Percentiles rank a stretch among this genome's conserved stretches.
Conservation (phyloP, 2,888 invertebrate genomes). For the Gortyna flavago region DNA sequence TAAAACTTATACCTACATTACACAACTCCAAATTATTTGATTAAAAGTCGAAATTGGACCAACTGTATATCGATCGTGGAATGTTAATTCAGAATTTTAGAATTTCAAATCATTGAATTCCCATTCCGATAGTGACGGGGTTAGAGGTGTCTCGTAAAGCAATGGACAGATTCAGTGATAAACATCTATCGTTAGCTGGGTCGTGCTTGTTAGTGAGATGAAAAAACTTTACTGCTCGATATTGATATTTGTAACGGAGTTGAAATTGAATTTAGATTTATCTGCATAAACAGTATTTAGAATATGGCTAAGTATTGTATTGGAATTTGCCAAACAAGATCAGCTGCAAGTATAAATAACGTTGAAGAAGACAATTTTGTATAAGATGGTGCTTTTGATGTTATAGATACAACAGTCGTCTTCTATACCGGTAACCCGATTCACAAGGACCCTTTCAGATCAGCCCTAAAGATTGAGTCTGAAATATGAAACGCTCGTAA, state of each 20-base stretch:
- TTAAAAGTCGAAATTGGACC: slow-evolving; percentile 58
- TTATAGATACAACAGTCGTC: background rate
- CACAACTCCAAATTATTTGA: slow-evolving; percentile 58
- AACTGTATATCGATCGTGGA: slow-evolving; percentile 51
- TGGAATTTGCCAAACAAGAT: slow-evolving; percentile 4
- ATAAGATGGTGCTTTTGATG: background rate
- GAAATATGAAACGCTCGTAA: slow-evolving; percentile 45
- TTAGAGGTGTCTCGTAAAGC: slow-evolving; percentile 63
- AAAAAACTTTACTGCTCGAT: slow-evolving; percentile 52
- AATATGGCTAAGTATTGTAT: background rate
- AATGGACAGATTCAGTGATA: slow-evolving; percentile 64
- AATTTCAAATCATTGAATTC: slow-evolving; percentile 65
- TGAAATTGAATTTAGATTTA: slow-evolving; percentile 47
- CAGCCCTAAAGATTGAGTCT: slow-evolving; percentile 26
- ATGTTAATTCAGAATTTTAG: slow-evolving; percentile 65
- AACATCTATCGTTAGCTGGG: slow-evolving; percentile 57
- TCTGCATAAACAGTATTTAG: slow-evolving; percentile 15
- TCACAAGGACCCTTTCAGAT: slow-evolving; percentile 43
- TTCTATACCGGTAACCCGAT: slow-evolving; percentile 17
- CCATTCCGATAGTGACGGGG: slow-evolving; percentile 63
- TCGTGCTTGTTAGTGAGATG: slow-evolving; percentile 61
- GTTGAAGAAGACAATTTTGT: background rate
- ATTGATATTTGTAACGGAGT: slow-evolving; percentile 50
- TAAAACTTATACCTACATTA: slow-evolving; percentile 55
- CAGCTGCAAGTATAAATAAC: background rate